A percentile compares a stretch with the other conserved stretches of the same genome.
Conservation (phyloP, 2,113 vertebrate genomes). For the Trochalopteron elliotii region DNA sequence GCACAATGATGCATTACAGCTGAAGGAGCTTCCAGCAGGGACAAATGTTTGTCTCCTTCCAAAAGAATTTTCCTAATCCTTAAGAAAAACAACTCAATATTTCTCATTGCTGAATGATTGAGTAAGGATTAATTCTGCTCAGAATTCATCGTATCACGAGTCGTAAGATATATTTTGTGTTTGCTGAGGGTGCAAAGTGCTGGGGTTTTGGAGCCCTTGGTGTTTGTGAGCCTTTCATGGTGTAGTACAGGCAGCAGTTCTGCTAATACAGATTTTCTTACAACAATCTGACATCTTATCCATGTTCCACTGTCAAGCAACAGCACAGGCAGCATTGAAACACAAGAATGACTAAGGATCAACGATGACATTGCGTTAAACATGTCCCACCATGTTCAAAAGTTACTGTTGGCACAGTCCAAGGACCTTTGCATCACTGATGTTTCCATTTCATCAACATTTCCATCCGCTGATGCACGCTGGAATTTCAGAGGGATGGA, state of each 20-base stretch:
- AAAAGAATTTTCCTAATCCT: conserved; percentile 75
- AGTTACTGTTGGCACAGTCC: accelerated
- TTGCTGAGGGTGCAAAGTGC: background rate
- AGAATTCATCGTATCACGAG: background rate
- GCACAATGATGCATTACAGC: conserved; percentile 76
- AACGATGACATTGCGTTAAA: background rate
- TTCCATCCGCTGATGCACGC: background rate
- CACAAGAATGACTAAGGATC: background rate
- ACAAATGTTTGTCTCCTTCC: conserved; percentile 84
- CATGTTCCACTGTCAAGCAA: background rate
- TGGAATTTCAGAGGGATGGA: background rate
- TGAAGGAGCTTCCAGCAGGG: conserved; percentile 72
- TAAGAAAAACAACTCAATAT: conserved; percentile 72
- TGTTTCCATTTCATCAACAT: background rate
- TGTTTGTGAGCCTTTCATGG: background rate
- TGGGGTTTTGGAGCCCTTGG: background rate
- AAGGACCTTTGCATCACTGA: background rate
- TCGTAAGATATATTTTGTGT: background rate
- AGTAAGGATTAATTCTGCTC: conserved; percentile 57
- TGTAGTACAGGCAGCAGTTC: background rate
- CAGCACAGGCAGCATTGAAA: background rate
- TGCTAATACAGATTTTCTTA: background rate
- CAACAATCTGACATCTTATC: background rate
- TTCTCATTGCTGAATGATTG: conserved; percentile 65
- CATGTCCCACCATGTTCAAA: background rate